Base-by-base conservation (phyloP, 2,888 invertebrate species). In the Anthrax anthrax region DNA sequence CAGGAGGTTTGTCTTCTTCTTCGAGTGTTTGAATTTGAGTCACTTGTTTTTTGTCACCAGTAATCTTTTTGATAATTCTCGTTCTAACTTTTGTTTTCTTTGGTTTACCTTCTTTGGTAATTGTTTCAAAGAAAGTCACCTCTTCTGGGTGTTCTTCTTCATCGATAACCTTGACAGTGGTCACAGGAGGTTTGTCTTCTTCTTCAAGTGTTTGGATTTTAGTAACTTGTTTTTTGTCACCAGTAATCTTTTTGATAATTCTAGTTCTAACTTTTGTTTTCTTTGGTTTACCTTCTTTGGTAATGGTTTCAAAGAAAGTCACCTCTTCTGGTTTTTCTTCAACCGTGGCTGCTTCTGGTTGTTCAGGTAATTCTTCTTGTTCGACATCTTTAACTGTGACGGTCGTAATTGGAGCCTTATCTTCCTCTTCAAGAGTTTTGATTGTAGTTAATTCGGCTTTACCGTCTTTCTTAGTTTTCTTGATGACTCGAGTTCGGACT, bases 261-360 rank as follows among this genome's bases (percentile, higher is more conserved):
- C 56, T 49, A 47, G 54, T 55, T 14, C 56, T 57, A 3, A 53
- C 55, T 8, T 50, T 53, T 36, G 57, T 58, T 43, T 53, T 58
- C n/a, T 50, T 55, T 1, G 54, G 52, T 49, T 54, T 56, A 3
- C 54, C 54, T n/a, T 51, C 50, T 29, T 51, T 47, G 0, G 47
- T 47, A 0, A 71, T 55, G 40, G 39, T 37, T 38, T 72, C 71
- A 2, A 67, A 63, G 2, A 71, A 56, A 39, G 64, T 62, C 1
- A 67, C 47, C 41, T 49, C 39, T 37, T 50, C 48, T 19, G 54
- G 43, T 37, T 48, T 46, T 53, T 64, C 63, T 34, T 49, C 46
- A 5, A 58, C 52, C 1, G 19, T 2, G 44, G 23, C 50, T 46
- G 39, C 47, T 38, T 45, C 38, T 18, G 49, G 42, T 9, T 49